Percentiles rank a stretch among this genome's conserved stretches.
Evolutionary conservation across 1,140 invertebrate genomes (phyloP).

Genomic region (Drosophila ambigua): DNA sequence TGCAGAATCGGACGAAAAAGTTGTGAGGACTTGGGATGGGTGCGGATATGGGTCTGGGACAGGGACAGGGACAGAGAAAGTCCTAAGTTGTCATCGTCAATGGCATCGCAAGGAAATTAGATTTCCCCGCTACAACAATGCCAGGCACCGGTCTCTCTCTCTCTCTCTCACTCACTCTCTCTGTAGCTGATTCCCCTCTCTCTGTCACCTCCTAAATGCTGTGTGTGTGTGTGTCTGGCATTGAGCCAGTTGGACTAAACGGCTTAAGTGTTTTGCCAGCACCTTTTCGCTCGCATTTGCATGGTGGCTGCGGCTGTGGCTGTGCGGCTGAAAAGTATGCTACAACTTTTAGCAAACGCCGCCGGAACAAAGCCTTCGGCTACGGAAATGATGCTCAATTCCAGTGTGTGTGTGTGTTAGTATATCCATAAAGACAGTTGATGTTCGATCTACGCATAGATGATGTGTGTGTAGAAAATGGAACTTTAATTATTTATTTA

Average conservation of each 20-base stretch:
- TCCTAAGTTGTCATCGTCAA: constrained; percentile 23
- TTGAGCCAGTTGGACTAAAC: constrained; percentile 42
- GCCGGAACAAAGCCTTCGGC: constrained; percentile 24
- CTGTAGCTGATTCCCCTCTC: not conserved
- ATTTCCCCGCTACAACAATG: constrained; percentile 48
- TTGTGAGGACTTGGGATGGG: not conserved
- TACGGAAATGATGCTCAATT: constrained; percentile 21
- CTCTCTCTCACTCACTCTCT: no score
- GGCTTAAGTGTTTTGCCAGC: constrained; percentile 46
- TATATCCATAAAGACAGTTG: constrained; percentile 6
- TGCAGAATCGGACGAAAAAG: constrained; percentile 18
- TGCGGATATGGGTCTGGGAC: no score
- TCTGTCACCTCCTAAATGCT: no score
- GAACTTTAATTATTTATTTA: constrained; percentile 75
- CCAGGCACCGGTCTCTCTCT: not conserved
- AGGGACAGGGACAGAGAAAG: not conserved
- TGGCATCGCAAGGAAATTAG: constrained; percentile 53
- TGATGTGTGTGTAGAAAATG: constrained; percentile 8
- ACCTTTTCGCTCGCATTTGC: constrained; percentile 36
- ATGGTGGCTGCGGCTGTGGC: constrained; percentile 23
- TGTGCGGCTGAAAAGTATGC: constrained; percentile 22
- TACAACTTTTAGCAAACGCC: constrained; percentile 19
- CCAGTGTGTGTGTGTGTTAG: not conserved
- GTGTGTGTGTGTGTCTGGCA: not conserved
- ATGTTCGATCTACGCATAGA: constrained; percentile 17